Evolutionary conservation across 2,113 vertebrate species (phyloP), one percentile per base, ranked within the genome.

Genomic region (Leptocoma aspasia): DNA sequence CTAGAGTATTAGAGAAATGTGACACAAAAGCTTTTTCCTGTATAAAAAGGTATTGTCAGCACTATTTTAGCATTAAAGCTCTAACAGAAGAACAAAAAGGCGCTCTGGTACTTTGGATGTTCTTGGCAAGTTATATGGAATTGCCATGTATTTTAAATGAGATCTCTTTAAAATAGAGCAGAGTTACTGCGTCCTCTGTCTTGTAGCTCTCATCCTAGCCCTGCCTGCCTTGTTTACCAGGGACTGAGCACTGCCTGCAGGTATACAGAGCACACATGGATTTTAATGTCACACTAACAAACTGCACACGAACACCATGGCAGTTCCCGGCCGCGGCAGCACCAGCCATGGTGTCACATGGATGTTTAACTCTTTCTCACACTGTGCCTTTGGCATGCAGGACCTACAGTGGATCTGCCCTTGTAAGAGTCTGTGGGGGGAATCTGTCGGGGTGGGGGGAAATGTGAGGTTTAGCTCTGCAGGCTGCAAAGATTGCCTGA

Each of bases 401-500:
- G 39, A 23, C 20, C n/a, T 73, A 28, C 54, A 61, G 63, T 15
- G 21, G 19, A 3, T 61, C 23, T 56, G 45, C 41, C 49, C 45
- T 76, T 45, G 21, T 11, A 41, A 20, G n/a, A 71, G 26, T 16
- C 11, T 53, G 26, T 4, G 0, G 27, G 27, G 44, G 5, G 15
- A 49, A 47, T 53, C 15, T 50, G 0, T 31, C 45, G 8, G 8
- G 3, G 15, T 16, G 8, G 5, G 8, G 2, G 3, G 8, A 11
- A 33, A 68, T 22, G 15, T 33, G 35, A 86, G 23, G 24, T 56
- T 91, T 80, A 66, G 39, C 33, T 65, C 53, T 81, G 41, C 19
- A 65, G 73, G 21, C 27, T 81, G 66, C 54, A 52, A 52, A 49
- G 47, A 56, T 39, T 82, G 61, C 23, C 75, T 66, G 44, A 82